These are phyloP conservation scores for Cotesia chilonis DNA, from an alignment of 1,140 invertebrate genomes.

Conservation along the genomic window DNA sequence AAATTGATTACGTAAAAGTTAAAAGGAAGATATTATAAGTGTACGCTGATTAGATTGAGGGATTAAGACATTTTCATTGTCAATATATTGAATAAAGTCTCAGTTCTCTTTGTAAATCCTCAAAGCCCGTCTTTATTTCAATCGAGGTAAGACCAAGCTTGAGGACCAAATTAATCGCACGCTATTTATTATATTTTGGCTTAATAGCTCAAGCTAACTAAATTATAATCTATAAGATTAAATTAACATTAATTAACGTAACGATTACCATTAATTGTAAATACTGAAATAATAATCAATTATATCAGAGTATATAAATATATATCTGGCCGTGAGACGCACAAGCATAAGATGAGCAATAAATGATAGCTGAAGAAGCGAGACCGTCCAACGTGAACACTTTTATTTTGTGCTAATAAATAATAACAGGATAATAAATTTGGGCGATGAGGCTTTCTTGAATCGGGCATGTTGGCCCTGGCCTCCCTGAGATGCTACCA, in stretches of 20 bases:
- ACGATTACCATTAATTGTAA: neutral
- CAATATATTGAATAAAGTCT: no score
- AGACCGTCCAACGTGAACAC: neutral
- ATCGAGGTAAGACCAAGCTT: constrained; percentile 31
- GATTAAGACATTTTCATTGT: no score
- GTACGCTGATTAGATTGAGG: neutral
- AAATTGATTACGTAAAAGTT: constrained; percentile 18
- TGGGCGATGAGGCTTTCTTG: constrained; percentile 54
- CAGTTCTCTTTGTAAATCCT: neutral
- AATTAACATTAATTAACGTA: neutral
- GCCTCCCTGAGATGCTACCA: constrained; percentile 62
- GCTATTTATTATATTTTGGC: constrained; percentile 33
- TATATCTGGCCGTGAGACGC: constrained; percentile 25
- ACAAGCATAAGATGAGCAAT: constrained; percentile 49
- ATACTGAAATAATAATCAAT: neutral
- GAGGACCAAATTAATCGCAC: constrained; percentile 57
- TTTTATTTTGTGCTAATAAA: neutral
- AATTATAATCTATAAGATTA: no score
- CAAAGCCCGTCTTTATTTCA: neutral
- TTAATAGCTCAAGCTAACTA: no score
- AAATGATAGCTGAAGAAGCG: constrained; percentile 41
- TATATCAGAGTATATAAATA: no score
- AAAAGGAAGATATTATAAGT: neutral
- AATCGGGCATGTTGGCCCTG: constrained; percentile 62
- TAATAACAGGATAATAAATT: constrained; percentile 13